Percentiles rank a stretch among this genome's conserved stretches.
These are phyloP conservation scores for Heptranchias perlo DNA, from an alignment of 2,113 vertebrate genomes.

Conservation along the genomic window DNA sequence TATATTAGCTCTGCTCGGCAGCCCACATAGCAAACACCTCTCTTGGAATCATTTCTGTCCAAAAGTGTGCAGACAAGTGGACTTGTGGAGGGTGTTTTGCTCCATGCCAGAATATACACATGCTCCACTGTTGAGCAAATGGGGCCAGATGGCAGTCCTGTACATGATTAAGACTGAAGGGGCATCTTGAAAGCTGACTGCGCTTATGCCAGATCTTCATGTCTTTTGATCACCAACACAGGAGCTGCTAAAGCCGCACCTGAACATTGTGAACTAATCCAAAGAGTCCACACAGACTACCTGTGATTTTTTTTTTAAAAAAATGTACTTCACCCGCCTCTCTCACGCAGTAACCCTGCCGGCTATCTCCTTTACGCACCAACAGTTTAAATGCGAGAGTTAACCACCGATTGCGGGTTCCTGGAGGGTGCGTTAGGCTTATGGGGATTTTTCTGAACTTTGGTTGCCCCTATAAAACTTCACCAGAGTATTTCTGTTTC, in stretches of 20 bases:
- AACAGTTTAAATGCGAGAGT: too few relatives aligned
- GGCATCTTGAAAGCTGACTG: too few relatives aligned
- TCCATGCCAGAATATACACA: neutral
- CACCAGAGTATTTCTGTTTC: neutral
- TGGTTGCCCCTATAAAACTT: neutral
- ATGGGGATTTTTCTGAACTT: neutral
- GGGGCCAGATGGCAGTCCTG: too few relatives aligned
- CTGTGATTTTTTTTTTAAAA: too few relatives aligned
- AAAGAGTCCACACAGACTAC: neutral
- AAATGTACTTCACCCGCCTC: too few relatives aligned
- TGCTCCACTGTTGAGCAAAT: neutral
- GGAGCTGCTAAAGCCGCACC: neutral
- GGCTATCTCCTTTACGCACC: neutral
- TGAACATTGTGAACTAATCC: neutral
- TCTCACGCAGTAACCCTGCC: neutral
- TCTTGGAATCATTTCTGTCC: neutral
- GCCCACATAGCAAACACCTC: neutral
- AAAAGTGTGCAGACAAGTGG: too few relatives aligned
- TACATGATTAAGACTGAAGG: too few relatives aligned
- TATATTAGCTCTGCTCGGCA: neutral
- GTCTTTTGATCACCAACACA: too few relatives aligned
- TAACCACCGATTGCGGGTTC: too few relatives aligned
- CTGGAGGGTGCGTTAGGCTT: too few relatives aligned
- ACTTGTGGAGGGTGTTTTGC: too few relatives aligned
- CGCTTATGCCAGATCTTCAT: too few relatives aligned